phyloP scores from a whole-genome alignment of 1,140 invertebrate genomes.

The Halotydeus destructor region DNA sequence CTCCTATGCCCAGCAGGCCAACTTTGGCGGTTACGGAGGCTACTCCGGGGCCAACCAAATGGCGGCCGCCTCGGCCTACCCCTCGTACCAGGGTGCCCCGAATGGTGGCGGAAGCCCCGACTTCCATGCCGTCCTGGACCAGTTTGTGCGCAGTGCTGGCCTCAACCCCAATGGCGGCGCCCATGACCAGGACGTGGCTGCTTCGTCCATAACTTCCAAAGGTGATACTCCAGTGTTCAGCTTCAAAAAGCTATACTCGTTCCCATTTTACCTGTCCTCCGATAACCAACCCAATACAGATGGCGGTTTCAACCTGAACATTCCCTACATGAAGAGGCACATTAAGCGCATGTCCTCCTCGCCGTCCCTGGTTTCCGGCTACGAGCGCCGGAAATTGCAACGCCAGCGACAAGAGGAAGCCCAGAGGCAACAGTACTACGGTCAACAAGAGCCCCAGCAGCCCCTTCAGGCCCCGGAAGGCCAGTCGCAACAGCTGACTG shows the following conservation, averaged over 20 bases:
- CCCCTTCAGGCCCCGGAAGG: no score
- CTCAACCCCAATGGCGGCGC: conserved; percentile 12
- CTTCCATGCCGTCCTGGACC: conserved; percentile 13
- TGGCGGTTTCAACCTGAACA: conserved; percentile 1
- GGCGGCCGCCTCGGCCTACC: no score
- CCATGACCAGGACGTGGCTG: conserved; percentile 16
- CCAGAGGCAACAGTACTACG: no score
- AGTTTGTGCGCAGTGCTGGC: conserved; percentile 14
- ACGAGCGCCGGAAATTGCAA: no score
- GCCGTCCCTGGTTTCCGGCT: no score
- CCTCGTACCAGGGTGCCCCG: no score
- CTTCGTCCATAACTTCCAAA: conserved; percentile 2
- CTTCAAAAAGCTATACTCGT: conserved; percentile 10
- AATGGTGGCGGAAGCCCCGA: conserved; percentile 5
- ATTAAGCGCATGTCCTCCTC: conserved; percentile 1
- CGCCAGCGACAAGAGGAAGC: no score
- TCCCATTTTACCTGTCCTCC: conserved; percentile 8
- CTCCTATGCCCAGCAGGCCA: no score
- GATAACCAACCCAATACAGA: neutral
- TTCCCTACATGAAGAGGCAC: conserved; percentile 11
- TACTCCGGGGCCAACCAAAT: no score
- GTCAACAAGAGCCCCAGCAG: no score
- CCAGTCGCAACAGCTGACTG: no score
- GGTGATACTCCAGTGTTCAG: conserved; percentile 9
- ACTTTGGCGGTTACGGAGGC: no score